phyloP scores from a whole-genome alignment of 2,888 invertebrate genomes.

The Apamea sordens region DNA sequence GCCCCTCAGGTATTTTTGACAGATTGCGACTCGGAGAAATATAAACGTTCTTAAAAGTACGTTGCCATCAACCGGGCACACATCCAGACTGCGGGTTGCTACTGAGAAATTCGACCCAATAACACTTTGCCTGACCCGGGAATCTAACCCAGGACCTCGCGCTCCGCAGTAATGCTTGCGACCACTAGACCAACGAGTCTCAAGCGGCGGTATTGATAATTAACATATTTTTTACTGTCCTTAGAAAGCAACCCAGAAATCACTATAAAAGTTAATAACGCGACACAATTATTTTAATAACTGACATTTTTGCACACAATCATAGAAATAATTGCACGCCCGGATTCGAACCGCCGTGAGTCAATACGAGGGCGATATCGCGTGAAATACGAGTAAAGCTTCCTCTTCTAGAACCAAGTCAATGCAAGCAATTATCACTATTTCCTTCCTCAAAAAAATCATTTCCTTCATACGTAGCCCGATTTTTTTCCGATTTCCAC shows the following conservation, averaged over 20 bases:
- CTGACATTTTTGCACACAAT: slow-evolving; percentile 5
- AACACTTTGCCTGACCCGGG: background rate
- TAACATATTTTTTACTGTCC: background rate
- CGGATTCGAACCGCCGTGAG: slow-evolving; percentile 12
- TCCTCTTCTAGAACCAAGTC: slow-evolving; percentile 19
- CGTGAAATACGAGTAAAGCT: slow-evolving; percentile 31
- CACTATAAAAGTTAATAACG: background rate
- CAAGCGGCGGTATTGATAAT: background rate
- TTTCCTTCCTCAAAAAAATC: slow-evolving; percentile 32
- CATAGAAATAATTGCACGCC: slow-evolving; percentile 9
- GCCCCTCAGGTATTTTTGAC: background rate
- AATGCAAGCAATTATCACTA: background rate
- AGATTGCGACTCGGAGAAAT: too few species aligned
- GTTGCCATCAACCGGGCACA: background rate
- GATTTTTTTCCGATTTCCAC: slow-evolving; percentile 39
- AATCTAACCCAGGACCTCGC: background rate
- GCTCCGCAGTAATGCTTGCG: background rate
- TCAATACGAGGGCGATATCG: slow-evolving; percentile 13
- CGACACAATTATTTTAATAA: slow-evolving; percentile 4
- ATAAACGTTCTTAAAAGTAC: background rate
- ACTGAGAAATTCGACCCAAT: background rate
- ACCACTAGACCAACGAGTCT: too few species aligned
- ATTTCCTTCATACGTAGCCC: slow-evolving; percentile 32
- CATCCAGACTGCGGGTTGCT: background rate
- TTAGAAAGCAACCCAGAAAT: slow-evolving; percentile 1